Evolutionary conservation across 2,888 invertebrate species (phyloP).

Genomic region (Pristionchus exspectatus): DNA sequence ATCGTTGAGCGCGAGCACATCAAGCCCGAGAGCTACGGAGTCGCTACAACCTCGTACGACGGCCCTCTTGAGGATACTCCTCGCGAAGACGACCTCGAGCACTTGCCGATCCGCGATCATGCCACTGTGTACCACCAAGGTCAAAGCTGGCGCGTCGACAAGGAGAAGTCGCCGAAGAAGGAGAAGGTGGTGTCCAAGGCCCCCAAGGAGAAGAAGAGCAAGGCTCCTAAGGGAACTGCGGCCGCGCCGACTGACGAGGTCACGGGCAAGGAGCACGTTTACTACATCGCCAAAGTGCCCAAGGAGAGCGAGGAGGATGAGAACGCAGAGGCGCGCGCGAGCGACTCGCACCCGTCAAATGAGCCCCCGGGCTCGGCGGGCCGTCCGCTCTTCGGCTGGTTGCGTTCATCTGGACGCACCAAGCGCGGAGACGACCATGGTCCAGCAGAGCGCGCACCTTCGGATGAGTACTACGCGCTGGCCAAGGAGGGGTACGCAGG

Average conservation of each 20-base stretch:
- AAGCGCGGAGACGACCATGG: constrained; percentile 20
- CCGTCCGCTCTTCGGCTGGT: constrained; percentile 48
- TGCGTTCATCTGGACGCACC: constrained; percentile 35
- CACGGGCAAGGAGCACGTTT: constrained; percentile 33
- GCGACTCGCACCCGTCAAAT: constrained; percentile 9
- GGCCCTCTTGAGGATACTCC: constrained; percentile 42
- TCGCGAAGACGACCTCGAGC: constrained; percentile 43
- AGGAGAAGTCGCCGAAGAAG: constrained; percentile 49
- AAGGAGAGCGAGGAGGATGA: constrained; percentile 48
- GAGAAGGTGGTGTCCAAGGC: constrained; percentile 26
- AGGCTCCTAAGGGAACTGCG: constrained; percentile 9
- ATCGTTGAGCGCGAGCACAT: constrained; percentile 45
- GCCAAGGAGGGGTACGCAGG: constrained; percentile 32
- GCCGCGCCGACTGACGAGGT: not conserved
- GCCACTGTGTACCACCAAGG: constrained; percentile 37
- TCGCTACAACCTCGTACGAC: constrained; percentile 45
- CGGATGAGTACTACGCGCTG: constrained; percentile 41
- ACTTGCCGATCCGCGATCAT: constrained; percentile 34
- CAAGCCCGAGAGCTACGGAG: constrained; percentile 45
- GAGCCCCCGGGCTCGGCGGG: not conserved
- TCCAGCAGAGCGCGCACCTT: constrained; percentile 8
- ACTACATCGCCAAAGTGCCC: constrained; percentile 52
- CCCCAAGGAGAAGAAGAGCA: constrained; percentile 47
- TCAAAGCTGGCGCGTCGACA: constrained; percentile 39
- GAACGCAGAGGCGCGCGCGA: not conserved